phyloP scores from a whole-genome alignment of 1,140 invertebrate genomes.

The Gryon sp. region DNA sequence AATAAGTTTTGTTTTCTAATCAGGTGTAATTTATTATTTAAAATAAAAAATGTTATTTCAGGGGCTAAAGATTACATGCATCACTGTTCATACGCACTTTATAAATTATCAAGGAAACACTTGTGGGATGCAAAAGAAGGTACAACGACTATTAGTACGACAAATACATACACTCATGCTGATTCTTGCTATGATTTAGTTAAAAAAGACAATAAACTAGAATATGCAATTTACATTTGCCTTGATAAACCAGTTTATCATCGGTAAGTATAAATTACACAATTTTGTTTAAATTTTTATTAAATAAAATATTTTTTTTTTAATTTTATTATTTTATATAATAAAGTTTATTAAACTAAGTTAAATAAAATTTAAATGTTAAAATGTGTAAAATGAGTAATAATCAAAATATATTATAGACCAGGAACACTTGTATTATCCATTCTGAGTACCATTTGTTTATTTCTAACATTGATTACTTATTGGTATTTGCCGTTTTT shows the following conservation, averaged over 20 bases:
- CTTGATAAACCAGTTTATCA: neutral
- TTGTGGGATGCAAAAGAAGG: neutral
- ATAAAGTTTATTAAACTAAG: neutral
- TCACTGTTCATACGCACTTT: neutral
- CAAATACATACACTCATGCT: neutral
- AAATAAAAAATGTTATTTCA: too few species aligned
- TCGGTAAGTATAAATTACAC: neutral
- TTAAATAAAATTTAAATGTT: neutral
- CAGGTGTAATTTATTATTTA: too few species aligned
- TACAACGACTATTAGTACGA: neutral
- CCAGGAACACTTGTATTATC: neutral
- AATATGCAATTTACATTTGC: constrained; percentile 3
- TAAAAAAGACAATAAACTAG: neutral
- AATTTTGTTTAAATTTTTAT: neutral
- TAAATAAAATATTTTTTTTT: neutral
- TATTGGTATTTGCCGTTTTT: constrained; percentile 26
- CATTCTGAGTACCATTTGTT: constrained; percentile 5
- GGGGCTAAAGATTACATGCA: neutral
- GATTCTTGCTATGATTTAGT: constrained; percentile 4
- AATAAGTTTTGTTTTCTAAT: too few species aligned
- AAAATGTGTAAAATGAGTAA: neutral
- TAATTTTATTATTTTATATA: neutral
- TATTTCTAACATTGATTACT: constrained; percentile 5
- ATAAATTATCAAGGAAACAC: neutral
- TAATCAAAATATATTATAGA: too few species aligned